A percentile compares a stretch with the other conserved stretches of the same genome.
Conservation (phyloP, 2,113 vertebrate species). For the Sardina pilchardus region DNA sequence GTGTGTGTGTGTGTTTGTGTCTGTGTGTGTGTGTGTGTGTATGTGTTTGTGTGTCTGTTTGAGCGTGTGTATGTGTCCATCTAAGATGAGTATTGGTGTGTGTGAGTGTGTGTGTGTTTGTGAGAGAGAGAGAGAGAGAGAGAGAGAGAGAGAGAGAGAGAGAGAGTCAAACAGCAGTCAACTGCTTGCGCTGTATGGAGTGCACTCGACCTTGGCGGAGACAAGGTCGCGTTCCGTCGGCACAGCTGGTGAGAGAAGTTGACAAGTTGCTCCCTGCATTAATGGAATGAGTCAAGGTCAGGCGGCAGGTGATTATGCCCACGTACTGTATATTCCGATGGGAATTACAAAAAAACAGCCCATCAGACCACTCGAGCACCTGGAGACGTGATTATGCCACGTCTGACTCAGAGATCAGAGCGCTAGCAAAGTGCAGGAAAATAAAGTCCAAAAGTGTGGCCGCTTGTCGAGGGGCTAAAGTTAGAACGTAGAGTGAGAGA, state of each 20-base stretch:
- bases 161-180: neutral
- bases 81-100: no score
- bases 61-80: neutral
- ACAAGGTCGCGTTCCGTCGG: conserved; percentile 57
- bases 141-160: neutral
- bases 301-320: conserved; percentile 60
- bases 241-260: conserved; percentile 65
- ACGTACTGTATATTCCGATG: conserved; percentile 46
- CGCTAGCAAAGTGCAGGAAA: neutral
- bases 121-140: neutral
- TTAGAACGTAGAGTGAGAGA: neutral
- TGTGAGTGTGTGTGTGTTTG: neutral
- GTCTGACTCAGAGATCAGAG: neutral
- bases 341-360: conserved; percentile 41
- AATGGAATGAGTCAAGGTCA: conserved; percentile 72
- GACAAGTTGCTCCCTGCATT: conserved; percentile 68
- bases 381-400: conserved; percentile 45
- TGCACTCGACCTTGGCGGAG: conserved; percentile 58
- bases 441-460: neutral
- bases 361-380: conserved; percentile 57
- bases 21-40: conserved; percentile 11
- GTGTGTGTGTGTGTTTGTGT: neutral
- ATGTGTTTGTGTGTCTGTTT: neutral
- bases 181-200: conserved; percentile 42
- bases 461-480: neutral